These are phyloP conservation scores for Diorhabda sublineata DNA, from an alignment of 1,140 invertebrate genomes.

Conservation along the genomic window DNA sequence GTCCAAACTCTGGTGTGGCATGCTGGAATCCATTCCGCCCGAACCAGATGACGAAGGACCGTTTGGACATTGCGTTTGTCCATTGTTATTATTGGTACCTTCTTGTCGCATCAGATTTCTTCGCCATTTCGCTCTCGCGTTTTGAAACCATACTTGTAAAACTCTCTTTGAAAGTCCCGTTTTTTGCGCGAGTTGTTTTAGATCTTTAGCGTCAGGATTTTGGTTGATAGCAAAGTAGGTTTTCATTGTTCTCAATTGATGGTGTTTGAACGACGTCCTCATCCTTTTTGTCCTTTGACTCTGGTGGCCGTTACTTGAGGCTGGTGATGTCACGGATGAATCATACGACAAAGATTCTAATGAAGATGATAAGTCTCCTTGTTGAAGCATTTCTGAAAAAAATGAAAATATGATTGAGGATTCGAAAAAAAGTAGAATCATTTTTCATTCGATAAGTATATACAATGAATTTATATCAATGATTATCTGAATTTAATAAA, in stretches of 20 bases:
- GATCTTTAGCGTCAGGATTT: constrained; percentile 94
- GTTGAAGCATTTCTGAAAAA: constrained; percentile 66
- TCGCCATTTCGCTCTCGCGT: constrained; percentile 93
- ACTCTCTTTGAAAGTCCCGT: constrained; percentile 95
- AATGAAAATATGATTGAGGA: not conserved
- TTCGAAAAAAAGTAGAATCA: too few relatives aligned
- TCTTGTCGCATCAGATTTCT: constrained; percentile 78
- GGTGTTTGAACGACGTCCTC: constrained; percentile 95
- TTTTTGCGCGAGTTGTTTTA: constrained; percentile 92
- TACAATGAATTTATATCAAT: too few relatives aligned
- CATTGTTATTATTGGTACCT: constrained; percentile 46
- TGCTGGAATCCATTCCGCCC: constrained; percentile 37
- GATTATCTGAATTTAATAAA: too few relatives aligned
- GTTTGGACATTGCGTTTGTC: constrained; percentile 49
- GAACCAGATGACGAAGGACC: constrained; percentile 45
- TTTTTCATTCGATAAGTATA: too few relatives aligned
- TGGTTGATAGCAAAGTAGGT: constrained; percentile 95
- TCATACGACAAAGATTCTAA: constrained; percentile 74
- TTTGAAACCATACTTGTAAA: constrained; percentile 98
- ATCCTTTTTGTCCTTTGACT: constrained; percentile 78
- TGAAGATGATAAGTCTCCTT: constrained; percentile 67
- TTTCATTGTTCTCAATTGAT: constrained; percentile 96
- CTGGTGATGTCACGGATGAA: constrained; percentile 67
- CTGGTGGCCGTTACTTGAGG: constrained; percentile 55
- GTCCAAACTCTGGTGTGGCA: constrained; percentile 43